Conservation (phyloP, 2,797 vertebrate genomes). For the Gallirallus australis region DNA sequence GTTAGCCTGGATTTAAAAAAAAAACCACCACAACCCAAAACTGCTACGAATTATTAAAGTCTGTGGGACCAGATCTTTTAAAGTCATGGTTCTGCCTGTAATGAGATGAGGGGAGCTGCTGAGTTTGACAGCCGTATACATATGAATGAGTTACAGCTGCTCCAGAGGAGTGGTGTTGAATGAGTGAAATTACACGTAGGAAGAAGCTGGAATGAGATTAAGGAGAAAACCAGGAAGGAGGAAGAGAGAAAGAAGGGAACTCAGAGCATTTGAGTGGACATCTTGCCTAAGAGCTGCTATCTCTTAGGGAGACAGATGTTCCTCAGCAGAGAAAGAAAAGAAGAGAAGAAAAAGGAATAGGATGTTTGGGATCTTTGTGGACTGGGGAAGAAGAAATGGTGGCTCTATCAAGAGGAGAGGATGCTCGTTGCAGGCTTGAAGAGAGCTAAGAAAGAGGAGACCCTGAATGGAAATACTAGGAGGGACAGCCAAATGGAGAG, state of each 20-base stretch:
- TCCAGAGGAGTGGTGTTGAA: neutral
- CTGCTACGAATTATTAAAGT: neutral
- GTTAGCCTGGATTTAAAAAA: neutral
- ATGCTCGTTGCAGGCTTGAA: neutral
- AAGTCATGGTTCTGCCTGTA: neutral
- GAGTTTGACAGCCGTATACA: neutral
- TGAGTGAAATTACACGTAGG: neutral
- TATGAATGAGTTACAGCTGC: neutral
- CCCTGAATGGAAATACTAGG: neutral
- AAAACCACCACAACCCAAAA: no score
- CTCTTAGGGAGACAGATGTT: neutral
- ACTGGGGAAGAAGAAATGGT: neutral
- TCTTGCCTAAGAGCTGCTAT: neutral
- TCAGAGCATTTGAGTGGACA: neutral
- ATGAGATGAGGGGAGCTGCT: neutral
- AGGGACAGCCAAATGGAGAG: constrained; percentile 11
- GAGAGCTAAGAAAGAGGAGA: neutral
- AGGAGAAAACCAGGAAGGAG: neutral
- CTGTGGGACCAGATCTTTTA: neutral
- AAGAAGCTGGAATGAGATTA: neutral
- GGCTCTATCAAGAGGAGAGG: constrained; percentile 6
- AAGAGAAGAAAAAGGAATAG: neutral
- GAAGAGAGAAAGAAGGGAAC: neutral
- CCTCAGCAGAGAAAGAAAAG: neutral
- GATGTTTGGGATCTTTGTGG: constrained; percentile 33